Conservation (phyloP, 2,113 vertebrate species). For the Cariama cristata region DNA sequence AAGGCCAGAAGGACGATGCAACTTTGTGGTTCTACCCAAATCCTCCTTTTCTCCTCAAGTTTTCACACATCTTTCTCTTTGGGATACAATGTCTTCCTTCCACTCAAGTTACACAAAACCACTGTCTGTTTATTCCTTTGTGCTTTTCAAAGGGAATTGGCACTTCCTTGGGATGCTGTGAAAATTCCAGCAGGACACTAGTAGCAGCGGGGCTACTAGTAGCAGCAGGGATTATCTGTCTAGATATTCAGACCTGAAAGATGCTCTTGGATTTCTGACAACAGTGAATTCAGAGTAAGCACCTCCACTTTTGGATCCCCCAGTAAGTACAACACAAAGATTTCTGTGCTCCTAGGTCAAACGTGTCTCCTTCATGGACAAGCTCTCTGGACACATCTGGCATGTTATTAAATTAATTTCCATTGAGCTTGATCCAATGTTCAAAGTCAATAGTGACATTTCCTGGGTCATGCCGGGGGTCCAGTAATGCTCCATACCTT, state of each 20-base stretch:
- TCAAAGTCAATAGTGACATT: conserved; percentile 62
- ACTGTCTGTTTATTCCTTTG: not conserved
- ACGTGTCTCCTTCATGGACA: conserved; percentile 24
- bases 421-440: conserved; percentile 40
- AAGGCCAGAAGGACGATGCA: not conserved
- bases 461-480: conserved; percentile 42
- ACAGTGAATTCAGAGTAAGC: not conserved
- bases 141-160: not conserved
- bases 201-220: not conserved
- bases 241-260: not conserved
- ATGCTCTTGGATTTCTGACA: not conserved
- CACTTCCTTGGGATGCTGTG: not conserved
- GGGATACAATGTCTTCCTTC: not conserved
- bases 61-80: not conserved
- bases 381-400: conserved; percentile 51
- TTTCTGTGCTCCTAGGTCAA: conserved; percentile 27
- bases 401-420: conserved; percentile 43
- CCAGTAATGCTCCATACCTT: conserved; percentile 41
- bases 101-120: not conserved
- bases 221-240: not conserved
- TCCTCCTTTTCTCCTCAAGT: not conserved
- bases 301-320: not conserved
- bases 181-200: not conserved
- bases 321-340: not conserved
- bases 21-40: not conserved